Evolutionary conservation across 2,113 vertebrate genomes (phyloP), one percentile per base, ranked within the genome.

Genomic region (Poeciliopsis prolifica): DNA sequence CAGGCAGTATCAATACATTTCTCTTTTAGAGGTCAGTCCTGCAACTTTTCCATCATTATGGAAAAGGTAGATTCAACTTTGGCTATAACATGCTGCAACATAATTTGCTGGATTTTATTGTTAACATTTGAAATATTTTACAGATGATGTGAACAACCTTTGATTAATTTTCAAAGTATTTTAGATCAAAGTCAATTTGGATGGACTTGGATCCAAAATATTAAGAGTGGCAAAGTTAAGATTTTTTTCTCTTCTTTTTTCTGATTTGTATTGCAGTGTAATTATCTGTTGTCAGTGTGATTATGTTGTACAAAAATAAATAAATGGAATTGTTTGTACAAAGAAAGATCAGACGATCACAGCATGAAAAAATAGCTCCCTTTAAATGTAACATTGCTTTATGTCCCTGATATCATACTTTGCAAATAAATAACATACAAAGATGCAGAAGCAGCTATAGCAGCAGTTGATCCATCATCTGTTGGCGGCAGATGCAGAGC

Each of bases 401-500:
- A 17, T 48, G 44, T 48, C 15, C 44, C 44, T 48, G 44, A 48
- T 17, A 15, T 19, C 5, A 2, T 0, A 6, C 14, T 6, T 19
- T 48, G 19, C 15, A 48, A 48, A 48, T 48, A 19, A 17, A 48
- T 19, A 48, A 22, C 24, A 60, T 40, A 65, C 44, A 33, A 33
- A 28, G 28, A 0, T 54, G 30, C 35, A 62, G 15, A 58, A n/a
- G 51, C 51, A 58, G 19, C 51, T 54, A 54, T 10, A 61, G 62
- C 63, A 61, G 58, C 30, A n/a, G 40, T 62, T 9, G 22, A 69
- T 73, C 70, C 4, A 0, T 65, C 67, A 40, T 68, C 40, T 29
- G 1, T 22, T 35, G 4, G 60, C 79, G 79, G 51, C 78, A 61
- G 61, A 76, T 44, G 33, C 86, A 67, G 67, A 89, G 78, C 8